A percentile compares a stretch with the other conserved stretches of the same genome.
These are phyloP conservation scores for Hemibagrus wyckioides DNA, from an alignment of 2,113 vertebrate species.

Conservation along the genomic window DNA sequence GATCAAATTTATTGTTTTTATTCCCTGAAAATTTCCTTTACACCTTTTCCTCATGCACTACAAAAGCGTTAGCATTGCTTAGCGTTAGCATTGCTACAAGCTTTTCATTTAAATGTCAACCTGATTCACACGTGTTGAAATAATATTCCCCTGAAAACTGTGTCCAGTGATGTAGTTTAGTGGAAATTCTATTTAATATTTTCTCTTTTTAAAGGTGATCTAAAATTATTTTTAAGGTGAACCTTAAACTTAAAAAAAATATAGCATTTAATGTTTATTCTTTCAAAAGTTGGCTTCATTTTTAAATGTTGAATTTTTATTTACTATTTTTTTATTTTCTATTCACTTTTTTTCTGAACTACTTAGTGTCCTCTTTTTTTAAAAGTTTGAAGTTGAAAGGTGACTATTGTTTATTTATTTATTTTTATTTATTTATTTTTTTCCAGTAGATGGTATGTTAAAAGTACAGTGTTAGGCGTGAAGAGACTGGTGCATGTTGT, in stretches of 20 bases:
- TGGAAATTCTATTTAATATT: neutral
- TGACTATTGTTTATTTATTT: too few relatives aligned
- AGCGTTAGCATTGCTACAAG: too few relatives aligned
- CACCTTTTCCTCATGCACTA: neutral
- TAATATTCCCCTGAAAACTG: neutral
- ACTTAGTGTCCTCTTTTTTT: neutral
- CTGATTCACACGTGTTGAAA: neutral
- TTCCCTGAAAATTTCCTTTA: neutral
- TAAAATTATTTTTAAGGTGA: neutral
- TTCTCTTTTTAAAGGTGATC: neutral
- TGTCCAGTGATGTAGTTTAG: neutral
- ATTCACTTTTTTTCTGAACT: too few relatives aligned
- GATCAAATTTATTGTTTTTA: neutral
- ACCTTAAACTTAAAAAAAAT: too few relatives aligned
- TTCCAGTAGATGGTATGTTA: neutral
- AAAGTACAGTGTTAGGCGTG: too few relatives aligned
- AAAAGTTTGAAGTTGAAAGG: neutral
- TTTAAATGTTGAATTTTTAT: neutral
- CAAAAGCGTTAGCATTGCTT: neutral
- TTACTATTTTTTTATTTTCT: neutral
- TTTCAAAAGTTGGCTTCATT: neutral
- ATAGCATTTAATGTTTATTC: too few relatives aligned
- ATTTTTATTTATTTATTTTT: neutral
- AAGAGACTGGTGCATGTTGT: neutral
- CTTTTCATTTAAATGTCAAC: neutral